Conservation (phyloP, 2,113 vertebrate genomes). For the Xiphophorus hellerii region DNA sequence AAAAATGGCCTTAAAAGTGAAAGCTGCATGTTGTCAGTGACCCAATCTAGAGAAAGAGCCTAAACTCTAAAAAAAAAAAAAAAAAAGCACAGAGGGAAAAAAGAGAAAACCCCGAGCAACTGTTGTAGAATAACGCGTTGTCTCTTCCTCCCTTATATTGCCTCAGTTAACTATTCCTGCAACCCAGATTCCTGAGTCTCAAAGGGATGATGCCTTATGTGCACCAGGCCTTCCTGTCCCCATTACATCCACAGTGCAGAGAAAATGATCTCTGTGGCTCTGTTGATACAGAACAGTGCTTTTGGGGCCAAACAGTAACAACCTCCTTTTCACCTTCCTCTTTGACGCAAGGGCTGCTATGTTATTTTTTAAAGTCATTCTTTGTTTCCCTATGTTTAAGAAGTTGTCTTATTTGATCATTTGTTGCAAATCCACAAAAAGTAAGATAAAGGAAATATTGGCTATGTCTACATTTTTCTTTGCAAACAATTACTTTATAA, state of each 20-base stretch:
- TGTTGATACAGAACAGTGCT: constrained; percentile 35
- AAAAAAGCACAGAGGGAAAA: constrained; percentile 30
- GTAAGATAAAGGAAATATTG: not conserved
- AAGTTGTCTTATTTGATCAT: not conserved
- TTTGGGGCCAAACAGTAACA: constrained; percentile 33
- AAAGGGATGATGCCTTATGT: constrained; percentile 47
- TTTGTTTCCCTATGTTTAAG: not conserved
- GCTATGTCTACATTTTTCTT: not conserved
- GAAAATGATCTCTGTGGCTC: constrained; percentile 39
- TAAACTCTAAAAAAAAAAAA: constrained; percentile 54
- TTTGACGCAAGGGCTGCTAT: not conserved
- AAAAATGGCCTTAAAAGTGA: constrained; percentile 48
- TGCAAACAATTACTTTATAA: not conserved
- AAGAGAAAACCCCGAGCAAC: constrained; percentile 43
- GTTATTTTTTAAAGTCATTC: not conserved
- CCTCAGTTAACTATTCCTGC: constrained; percentile 30
- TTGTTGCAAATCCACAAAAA: not conserved
- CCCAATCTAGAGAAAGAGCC: constrained; percentile 41
- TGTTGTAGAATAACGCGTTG: constrained; percentile 46
- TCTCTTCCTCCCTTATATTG: constrained; percentile 54
- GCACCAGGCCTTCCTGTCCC: constrained; percentile 47
- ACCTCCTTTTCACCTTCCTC: constrained; percentile 5
- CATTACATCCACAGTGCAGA: constrained; percentile 29
- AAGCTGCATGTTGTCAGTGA: constrained; percentile 44
- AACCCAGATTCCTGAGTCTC: constrained; percentile 63